Percentiles rank a stretch among this genome's conserved stretches.
Conservation (phyloP, 2,113 vertebrate species). For the Tachysurus fulvidraco region DNA sequence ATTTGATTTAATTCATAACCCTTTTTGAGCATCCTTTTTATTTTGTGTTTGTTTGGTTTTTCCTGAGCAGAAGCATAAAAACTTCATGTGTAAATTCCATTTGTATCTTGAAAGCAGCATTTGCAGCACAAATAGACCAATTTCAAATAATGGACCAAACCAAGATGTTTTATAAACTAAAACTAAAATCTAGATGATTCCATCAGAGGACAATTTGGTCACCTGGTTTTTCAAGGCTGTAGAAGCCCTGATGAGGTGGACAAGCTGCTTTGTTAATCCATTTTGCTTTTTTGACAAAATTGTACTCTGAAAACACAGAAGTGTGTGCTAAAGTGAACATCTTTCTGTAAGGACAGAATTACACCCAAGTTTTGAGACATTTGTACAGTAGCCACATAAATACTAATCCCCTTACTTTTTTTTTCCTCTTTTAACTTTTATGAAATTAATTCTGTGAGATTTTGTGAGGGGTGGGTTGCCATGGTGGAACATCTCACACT, state of each 20-base stretch:
- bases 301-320: no score
- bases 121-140: no score
- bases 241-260: background rate
- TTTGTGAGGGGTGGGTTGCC: background rate
- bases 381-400: background rate
- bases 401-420: background rate
- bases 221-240: background rate
- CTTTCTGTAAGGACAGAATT: no score
- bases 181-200: background rate
- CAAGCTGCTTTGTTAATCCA: background rate
- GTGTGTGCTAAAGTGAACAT: background rate
- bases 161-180: background rate
- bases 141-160: no score
- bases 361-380: background rate
- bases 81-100: no score
- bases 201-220: background rate
- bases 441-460: background rate
- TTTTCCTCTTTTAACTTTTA: no score
- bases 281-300: background rate
- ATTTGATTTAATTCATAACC: no score
- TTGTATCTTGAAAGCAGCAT: no score
- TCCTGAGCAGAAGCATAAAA: no score
- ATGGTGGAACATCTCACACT: background rate
- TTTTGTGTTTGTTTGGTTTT: no score
- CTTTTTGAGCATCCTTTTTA: no score